Evolutionary conservation across 2,888 invertebrate species (phyloP).

Genomic region (Cataglyphis albicans): DNA sequence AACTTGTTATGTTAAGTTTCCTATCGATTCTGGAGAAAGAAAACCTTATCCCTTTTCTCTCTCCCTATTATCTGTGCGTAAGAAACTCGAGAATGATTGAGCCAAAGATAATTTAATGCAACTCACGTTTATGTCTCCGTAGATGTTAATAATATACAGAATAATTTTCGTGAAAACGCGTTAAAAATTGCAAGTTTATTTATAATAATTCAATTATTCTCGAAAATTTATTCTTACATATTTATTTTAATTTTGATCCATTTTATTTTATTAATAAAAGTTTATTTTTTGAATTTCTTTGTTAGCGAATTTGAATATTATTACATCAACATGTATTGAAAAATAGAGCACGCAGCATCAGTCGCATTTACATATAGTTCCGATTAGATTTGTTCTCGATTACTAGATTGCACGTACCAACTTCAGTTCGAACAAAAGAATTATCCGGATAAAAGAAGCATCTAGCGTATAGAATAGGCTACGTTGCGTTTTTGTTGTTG

Average conservation of each 20-base stretch:
- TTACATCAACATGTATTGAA: background rate
- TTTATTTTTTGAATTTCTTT: background rate
- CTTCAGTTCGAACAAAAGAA: constrained; percentile 29
- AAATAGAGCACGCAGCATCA: background rate
- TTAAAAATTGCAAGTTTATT: background rate
- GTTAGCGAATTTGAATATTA: constrained; percentile 7
- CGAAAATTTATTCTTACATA: background rate
- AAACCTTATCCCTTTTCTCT: background rate
- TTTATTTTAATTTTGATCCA: background rate
- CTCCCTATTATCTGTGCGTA: background rate
- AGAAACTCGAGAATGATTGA: constrained; percentile 11
- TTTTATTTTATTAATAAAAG: background rate
- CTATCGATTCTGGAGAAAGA: background rate
- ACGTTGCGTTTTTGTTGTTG: constrained; percentile 43
- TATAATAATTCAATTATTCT: background rate
- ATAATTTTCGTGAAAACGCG: background rate
- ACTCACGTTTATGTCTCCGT: background rate
- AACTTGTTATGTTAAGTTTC: background rate
- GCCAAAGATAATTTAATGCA: constrained; percentile 27
- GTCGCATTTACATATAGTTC: background rate
- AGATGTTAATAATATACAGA: background rate
- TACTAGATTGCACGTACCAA: constrained; percentile 20
- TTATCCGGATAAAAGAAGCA: constrained; percentile 23
- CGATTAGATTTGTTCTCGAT: constrained; percentile 17
- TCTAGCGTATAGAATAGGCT: constrained; percentile 11